Evolutionary conservation across 2,888 invertebrate species (phyloP).

Genomic region (Tipula vernalis): DNA sequence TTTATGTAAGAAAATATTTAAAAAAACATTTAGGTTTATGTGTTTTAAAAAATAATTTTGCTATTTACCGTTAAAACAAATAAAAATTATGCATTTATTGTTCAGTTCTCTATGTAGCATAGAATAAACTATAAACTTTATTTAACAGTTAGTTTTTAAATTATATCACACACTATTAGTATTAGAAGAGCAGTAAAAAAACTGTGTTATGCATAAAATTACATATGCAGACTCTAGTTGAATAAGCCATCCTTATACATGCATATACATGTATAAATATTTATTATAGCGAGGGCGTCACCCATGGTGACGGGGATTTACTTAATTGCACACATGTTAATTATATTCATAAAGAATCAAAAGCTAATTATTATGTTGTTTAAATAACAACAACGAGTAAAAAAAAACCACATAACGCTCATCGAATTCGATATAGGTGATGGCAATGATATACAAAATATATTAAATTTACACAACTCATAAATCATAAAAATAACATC

Average conservation of each 20-base stretch:
- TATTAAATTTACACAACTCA: background rate
- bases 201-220: background rate
- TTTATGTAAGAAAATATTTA: background rate
- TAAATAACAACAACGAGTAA: background rate
- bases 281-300: background rate
- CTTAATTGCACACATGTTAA: background rate
- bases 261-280: background rate
- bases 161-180: background rate
- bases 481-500: background rate
- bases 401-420: background rate
- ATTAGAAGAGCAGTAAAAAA: background rate
- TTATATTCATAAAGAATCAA: background rate
- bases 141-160: background rate
- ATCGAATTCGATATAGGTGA: background rate
- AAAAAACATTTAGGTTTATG: background rate
- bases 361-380: background rate
- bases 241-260: background rate
- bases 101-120: background rate
- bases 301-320: background rate
- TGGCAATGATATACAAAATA: background rate
- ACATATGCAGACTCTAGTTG: background rate
- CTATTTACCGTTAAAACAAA: background rate
- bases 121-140: background rate
- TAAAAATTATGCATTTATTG: background rate
- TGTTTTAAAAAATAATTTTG: background rate